Evolutionary conservation across 2,113 vertebrate genomes (phyloP).

Genomic region (Menura novaehollandiae): DNA sequence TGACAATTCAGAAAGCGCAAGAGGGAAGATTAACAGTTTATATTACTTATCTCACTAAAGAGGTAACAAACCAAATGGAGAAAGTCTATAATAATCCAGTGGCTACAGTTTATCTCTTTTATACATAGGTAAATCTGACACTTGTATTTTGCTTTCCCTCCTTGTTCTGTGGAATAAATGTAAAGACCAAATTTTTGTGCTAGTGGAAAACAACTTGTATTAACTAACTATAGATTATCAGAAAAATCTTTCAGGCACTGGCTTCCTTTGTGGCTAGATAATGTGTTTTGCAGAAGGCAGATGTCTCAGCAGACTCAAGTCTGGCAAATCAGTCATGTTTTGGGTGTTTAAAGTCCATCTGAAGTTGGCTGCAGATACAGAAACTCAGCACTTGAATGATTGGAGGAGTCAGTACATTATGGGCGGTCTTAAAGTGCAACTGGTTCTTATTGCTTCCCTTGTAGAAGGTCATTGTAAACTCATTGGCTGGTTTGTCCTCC

Average conservation of each 20-base stretch:
- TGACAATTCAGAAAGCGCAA: neutral
- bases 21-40: neutral
- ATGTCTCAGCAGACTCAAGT: neutral
- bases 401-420: neutral
- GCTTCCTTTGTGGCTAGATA: neutral
- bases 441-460: neutral
- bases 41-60: neutral
- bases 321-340: neutral
- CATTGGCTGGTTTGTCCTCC: neutral
- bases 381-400: neutral
- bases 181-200: neutral
- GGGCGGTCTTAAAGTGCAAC: neutral
- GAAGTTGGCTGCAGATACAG: neutral
- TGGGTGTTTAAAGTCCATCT: neutral
- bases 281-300: neutral
- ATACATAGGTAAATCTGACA: neutral
- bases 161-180: neutral
- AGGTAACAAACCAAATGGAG: neutral
- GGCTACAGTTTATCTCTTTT: neutral
- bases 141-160: neutral
- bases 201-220: neutral
- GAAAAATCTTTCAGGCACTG: neutral
- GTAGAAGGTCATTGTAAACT: neutral
- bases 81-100: neutral
- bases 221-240: neutral